phyloP scores from a whole-genome alignment of 2,888 invertebrate species.

The Pinctada fucata region DNA sequence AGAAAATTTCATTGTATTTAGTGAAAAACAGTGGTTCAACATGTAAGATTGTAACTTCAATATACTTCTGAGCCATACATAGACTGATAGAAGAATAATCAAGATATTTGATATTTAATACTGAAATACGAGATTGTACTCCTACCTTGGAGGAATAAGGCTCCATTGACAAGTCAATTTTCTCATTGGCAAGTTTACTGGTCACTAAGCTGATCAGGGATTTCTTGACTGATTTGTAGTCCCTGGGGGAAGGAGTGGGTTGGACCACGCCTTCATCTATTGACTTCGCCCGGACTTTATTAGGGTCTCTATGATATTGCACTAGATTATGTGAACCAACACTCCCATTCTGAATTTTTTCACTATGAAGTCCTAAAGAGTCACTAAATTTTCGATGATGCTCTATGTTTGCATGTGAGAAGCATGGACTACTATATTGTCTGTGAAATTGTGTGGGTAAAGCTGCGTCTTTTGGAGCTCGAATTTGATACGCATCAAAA shows the following conservation, averaged over 20 bases:
- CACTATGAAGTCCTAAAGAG: neutral
- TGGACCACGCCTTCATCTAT: slow-evolving; percentile 4
- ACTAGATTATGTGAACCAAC: neutral
- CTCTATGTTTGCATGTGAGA: neutral
- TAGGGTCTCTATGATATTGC: slow-evolving; percentile 27
- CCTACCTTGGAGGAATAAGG: slow-evolving; percentile 74
- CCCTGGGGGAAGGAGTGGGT: slow-evolving; percentile 19
- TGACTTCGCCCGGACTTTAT: slow-evolving; percentile 7
- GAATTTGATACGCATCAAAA: slow-evolving; percentile 1
- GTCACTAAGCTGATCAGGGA: slow-evolving; percentile 70
- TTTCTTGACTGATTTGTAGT: slow-evolving; percentile 58
- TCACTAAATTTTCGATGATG: neutral
- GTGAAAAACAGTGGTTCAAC: too few relatives aligned
- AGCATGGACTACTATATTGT: neutral
- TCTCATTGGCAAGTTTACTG: slow-evolving; percentile 73
- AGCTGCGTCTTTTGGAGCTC: neutral
- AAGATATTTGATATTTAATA: neutral
- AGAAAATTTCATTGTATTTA: too few relatives aligned
- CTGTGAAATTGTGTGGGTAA: neutral
- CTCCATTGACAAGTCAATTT: slow-evolving; percentile 72
- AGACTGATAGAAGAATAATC: neutral
- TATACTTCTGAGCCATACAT: too few relatives aligned
- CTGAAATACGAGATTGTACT: too few relatives aligned
- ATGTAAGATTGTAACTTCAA: slow-evolving; percentile 36
- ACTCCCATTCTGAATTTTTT: slow-evolving; percentile 8